Evolutionary conservation across 1,140 invertebrate species (phyloP), one percentile per base, ranked within the genome.

Genomic region (Meloidogyne floridensis): DNA sequence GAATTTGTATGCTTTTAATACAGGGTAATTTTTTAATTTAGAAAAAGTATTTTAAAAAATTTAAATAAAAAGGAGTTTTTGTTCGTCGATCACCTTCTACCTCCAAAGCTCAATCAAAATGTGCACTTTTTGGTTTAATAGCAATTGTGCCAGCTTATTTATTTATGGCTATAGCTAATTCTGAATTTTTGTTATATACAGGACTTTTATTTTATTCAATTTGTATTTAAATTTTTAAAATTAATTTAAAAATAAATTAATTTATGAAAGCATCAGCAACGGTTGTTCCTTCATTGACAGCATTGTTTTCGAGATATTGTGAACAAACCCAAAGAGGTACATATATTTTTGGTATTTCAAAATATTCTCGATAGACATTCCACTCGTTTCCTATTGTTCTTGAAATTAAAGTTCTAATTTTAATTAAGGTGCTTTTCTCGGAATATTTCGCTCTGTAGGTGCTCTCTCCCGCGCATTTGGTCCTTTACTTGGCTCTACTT

Each of bases 141-240:
- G 90, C 96, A 10, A 94, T 96, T 80, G 94, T 96, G 75, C 94
- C 95, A 3, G 93, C 95, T 5, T 98, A 97, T 92, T 86, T 97
- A 11, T 93, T 94, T 73, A 93, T 98, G 84, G 96, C 95, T 5
- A 86, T 95, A 69, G 92, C 94, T 4, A 92, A 93, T 7, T 91
- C 92, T 65, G 80, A 90, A 84, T 11, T 88, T 92, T 82, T 91
- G 10, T 91, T 98, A 8, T 96, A 94, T 91, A 85, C 93, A 73
- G 96, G 95, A 47, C 92, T 98, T 75, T 92, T 94, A 79, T 90
- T 98, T 2, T 98, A 96, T 91, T 93, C 96, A 70, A 92, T 96
- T 15, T 43, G 51, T 77, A 56, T 32, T 54, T 77, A 8, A 2
- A 69, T 75, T 75, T 71, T 7, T 15, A 7, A 74, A 43, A 42